Evolutionary conservation across 2,113 vertebrate genomes (phyloP).

Genomic region (Madoqua kirkii): DNA sequence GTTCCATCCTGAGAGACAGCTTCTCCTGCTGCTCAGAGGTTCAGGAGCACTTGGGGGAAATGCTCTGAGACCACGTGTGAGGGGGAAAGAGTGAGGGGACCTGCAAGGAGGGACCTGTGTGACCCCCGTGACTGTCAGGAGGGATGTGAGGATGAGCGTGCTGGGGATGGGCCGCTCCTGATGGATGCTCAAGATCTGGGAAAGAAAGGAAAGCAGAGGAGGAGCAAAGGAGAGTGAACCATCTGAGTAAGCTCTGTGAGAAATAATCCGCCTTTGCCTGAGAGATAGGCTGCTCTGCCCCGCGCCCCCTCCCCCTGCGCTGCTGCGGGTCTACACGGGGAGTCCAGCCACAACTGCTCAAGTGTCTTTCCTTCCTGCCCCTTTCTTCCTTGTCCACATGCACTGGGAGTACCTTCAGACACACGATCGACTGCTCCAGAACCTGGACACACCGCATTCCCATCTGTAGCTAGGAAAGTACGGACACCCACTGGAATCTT

Average conservation of each 20-base stretch:
- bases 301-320: too few species aligned
- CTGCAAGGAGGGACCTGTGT: background rate
- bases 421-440: background rate
- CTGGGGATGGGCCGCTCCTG: background rate
- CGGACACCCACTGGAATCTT: background rate
- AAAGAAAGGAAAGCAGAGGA: background rate
- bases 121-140: fast-evolving
- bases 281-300: background rate
- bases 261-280: background rate
- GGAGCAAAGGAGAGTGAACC: background rate
- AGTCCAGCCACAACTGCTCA: background rate
- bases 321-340: background rate
- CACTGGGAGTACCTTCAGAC: background rate
- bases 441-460: background rate
- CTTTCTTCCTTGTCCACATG: background rate
- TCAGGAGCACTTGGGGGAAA: background rate
- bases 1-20: background rate
- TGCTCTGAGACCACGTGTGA: background rate
- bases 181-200: background rate
- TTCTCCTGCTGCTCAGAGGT: background rate
- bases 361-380: background rate
- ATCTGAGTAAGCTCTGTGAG: background rate
- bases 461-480: background rate
- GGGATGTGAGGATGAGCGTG: background rate
- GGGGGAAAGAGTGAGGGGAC: fast-evolving